Base-by-base conservation (phyloP, 2,797 vertebrate species). In the Acanthurus tractus region DNA sequence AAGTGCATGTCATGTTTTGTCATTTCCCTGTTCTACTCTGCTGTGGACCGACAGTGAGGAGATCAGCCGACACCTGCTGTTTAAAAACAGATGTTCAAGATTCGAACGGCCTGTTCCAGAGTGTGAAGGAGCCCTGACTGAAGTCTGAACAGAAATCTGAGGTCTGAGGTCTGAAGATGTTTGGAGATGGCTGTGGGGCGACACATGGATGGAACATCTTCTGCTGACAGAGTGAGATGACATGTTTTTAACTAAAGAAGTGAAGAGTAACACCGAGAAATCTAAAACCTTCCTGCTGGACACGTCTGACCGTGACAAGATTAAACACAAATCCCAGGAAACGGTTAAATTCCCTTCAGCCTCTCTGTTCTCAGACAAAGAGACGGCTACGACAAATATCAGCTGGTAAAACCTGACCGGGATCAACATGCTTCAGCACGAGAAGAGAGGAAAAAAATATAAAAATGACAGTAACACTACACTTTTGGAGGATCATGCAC, bases 191-290 rank as follows among this genome's bases (percentile, higher is more conserved):
- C 42, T 71, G 70, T 61, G 70, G 72, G 76, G 44, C 71, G 6
- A 74, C 52, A 66, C n/a, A 56, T 67, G 73, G 54, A 56, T 70
- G 75, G 61, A 74, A 78, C 78, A 78, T 89, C 86, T 78, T 76
- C 77, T 66, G 61, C 76, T 82, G 84, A 76, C 56, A 38, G 53
- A 45, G 82, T 81, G 84, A 78, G 42, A 88, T 84, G 81, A 83
- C 59, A 85, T 85, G 86, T 29, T 76, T 79, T 61, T 0, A 81
- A 92, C 83, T 81, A 0, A 81, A 45, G 75, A 80, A 63, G 67
- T 78, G 78, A 74, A 70, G 61, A 73, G 61, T 17, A 57, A 75
- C 45, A 61, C 17, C 25, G 23, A 74, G 50, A 56, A 50, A 50
- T 20, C 62, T 0, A 44, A 70, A 34, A 55, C 50, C 36, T 42